phyloP scores from a whole-genome alignment of 2,797 vertebrate genomes.

The Fistularia tabacaria region DNA sequence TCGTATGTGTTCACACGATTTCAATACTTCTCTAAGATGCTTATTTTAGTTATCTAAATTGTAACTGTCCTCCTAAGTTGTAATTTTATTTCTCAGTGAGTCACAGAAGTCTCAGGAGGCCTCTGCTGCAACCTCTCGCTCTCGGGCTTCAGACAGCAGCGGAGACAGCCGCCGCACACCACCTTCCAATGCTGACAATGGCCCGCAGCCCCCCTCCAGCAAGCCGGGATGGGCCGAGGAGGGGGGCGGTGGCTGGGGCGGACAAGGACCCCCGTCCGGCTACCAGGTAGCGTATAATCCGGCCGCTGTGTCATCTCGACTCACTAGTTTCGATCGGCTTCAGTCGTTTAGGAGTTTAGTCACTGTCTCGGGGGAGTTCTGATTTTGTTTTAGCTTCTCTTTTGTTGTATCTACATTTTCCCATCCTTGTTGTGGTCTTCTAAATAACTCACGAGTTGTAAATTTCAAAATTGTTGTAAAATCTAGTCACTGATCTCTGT shows the following conservation, averaged over 20 bases:
- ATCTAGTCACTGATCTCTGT: too few relatives aligned
- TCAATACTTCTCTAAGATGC: background rate
- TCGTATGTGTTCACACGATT: background rate
- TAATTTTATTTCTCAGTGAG: conserved; percentile 45
- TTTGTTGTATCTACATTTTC: too few relatives aligned
- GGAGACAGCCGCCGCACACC: conserved; percentile 73
- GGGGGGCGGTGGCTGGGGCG: conserved; percentile 68
- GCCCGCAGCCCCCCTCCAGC: conserved; percentile 70
- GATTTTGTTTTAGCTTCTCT: too few relatives aligned
- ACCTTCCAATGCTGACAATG: conserved; percentile 70
- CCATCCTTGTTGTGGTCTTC: background rate
- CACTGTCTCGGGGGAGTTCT: too few relatives aligned
- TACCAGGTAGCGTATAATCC: conserved; percentile 75
- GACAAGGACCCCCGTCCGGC: conserved; percentile 70
- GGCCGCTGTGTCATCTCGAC: background rate
- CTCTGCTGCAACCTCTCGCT: conserved; percentile 53
- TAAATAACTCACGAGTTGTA: background rate
- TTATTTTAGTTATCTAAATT: background rate
- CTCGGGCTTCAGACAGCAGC: conserved; percentile 67
- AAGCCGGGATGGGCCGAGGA: conserved; percentile 87
- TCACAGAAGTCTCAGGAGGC: conserved; percentile 71
- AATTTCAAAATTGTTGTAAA: too few relatives aligned
- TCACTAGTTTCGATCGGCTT: too few relatives aligned
- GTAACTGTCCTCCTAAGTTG: background rate
- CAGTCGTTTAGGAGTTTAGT: background rate